Evolutionary conservation across 2,888 invertebrate genomes (phyloP), one percentile per base, ranked within the genome.

Genomic region (Chymomyza fuscimana): DNA sequence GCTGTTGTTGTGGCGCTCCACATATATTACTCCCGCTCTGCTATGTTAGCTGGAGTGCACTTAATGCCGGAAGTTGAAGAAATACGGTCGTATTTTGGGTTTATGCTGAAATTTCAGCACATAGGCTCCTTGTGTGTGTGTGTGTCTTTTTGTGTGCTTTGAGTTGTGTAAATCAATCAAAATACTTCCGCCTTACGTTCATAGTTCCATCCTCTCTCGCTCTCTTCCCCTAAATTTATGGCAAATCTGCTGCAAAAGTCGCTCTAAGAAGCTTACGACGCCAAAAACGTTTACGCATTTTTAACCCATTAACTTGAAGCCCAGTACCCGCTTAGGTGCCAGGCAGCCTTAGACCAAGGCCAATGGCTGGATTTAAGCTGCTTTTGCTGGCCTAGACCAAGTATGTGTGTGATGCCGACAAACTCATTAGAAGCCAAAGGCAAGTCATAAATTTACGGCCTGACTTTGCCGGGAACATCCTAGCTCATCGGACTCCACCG

Each of bases 251-350:
- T 84, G 85, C 76, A 74, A 84, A 81, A 86, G 76, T 46, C 40
- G 10, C 40, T 82, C 85, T 85, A 86, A 87, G 84, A 78, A 82
- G 87, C 84, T 85, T 85, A 87, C 81, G 67, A 79, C 81, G 81
- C 87, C 87, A 73, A 80, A 84, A 86, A 70, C 81, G 76, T 78
- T 85, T 82, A 86, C 82, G 85, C 82, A 85, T 85, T 85, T 85
- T 85, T 85, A 85, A 85, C 85, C 84, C 87, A 85, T 86, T 85
- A 85, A 58, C 19, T 46, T 46, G 12, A 10, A 46, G 40, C 40
- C 12, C 40, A 46, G 40, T 1, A 5, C 32, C 32, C 32, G 32
- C 32, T 32, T 32, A 32, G 32, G 32, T 32, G 32, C 32, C 5
- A 7, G 32, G 32, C 32, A 32, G 32, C 32, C 32, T 56, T 58